phyloP scores from a whole-genome alignment of 2,797 vertebrate species.

The Bufotes viridis region DNA sequence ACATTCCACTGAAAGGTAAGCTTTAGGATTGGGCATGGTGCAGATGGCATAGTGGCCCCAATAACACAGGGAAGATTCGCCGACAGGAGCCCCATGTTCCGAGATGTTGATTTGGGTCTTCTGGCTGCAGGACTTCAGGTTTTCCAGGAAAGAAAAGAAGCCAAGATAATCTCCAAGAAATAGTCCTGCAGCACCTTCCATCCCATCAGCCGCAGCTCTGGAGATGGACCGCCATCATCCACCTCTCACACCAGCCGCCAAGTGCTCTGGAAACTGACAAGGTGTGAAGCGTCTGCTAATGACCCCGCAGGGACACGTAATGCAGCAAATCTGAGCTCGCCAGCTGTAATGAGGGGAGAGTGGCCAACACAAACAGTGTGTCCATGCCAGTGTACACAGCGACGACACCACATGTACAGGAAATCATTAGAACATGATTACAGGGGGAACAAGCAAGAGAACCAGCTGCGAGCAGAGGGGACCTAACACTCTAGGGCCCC shows the following conservation, averaged over 20 bases:
- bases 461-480: not conserved
- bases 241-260: not conserved
- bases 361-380: not conserved
- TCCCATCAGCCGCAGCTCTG: not conserved
- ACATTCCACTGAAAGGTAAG: too few species aligned
- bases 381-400: not conserved
- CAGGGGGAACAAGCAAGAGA: not conserved
- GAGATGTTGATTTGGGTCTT: too few species aligned
- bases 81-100: too few species aligned
- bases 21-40: too few species aligned
- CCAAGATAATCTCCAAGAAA: too few species aligned
- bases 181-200: not conserved
- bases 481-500: not conserved
- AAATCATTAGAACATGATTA: not conserved
- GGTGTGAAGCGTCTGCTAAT: constrained; percentile 2
- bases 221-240: not conserved
- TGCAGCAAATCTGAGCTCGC: not conserved
- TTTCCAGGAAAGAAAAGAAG: too few species aligned
- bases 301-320: not conserved
- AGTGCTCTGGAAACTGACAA: not conserved
- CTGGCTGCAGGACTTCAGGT: too few species aligned
- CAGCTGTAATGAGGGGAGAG: not conserved
- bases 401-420: not conserved
- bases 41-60: too few species aligned
- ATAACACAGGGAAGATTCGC: too few species aligned